Evolutionary conservation across 2,797 vertebrate species (phyloP).

Genomic region (Gila robusta): DNA sequence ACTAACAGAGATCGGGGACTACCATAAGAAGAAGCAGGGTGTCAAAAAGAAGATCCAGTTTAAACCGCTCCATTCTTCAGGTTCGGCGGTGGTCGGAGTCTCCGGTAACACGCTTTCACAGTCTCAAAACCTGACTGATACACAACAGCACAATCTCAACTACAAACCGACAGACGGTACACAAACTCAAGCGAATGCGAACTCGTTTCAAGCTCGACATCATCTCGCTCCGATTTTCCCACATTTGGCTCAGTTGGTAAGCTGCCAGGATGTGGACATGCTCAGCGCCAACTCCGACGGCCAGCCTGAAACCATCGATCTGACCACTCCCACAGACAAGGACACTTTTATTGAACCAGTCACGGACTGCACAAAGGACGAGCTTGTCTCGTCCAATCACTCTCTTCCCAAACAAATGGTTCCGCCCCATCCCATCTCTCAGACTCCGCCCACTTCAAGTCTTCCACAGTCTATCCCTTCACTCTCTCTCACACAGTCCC

Average conservation of each 20-base stretch:
- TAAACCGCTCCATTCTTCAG: conserved; percentile 75
- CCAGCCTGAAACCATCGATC: conserved; percentile 84
- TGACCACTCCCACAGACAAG: conserved; percentile 82
- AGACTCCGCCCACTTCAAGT: conserved; percentile 54
- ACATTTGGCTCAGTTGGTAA: conserved; percentile 69
- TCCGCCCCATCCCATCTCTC: conserved; percentile 61
- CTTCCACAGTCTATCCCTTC: conserved; percentile 72
- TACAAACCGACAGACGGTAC: conserved; percentile 61
- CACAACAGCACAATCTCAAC: conserved; percentile 52
- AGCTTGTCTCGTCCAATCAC: conserved; percentile 55
- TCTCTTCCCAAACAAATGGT: neutral
- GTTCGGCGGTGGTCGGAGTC: conserved; percentile 50
- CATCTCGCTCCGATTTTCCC: conserved; percentile 58
- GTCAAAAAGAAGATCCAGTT: conserved; percentile 88
- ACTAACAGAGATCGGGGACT: conserved; percentile 90
- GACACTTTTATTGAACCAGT: conserved; percentile 70
- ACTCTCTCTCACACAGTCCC: conserved; percentile 77
- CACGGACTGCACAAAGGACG: conserved; percentile 69
- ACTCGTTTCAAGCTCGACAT: conserved; percentile 60
- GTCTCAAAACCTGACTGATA: conserved; percentile 63
- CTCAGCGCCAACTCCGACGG: conserved; percentile 83
- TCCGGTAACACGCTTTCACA: conserved; percentile 56
- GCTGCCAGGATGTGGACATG: conserved; percentile 88
- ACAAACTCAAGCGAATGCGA: conserved; percentile 65
- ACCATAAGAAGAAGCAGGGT: conserved; percentile 85